Evolutionary conservation across 1,140 invertebrate genomes (phyloP), one percentile per base, ranked within the genome.

Genomic region (Mercenaria mercenaria): DNA sequence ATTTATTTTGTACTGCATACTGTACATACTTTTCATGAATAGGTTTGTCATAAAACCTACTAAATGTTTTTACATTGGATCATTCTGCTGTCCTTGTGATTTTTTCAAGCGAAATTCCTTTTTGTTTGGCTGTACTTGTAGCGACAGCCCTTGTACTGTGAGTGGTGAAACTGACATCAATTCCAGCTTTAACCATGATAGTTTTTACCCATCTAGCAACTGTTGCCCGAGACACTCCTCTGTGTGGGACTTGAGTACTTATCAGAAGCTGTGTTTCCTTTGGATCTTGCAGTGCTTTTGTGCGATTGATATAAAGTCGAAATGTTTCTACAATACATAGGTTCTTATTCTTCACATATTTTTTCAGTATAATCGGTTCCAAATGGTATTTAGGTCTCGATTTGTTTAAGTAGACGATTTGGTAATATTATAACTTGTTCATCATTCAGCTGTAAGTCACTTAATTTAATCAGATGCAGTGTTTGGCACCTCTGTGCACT

Each of bases 401-500:
- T 26, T n/a, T 39, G 37, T 47, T 77, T 77, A 8, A 77, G 43
- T 23, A 77, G 1, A 10, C n/a, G 34, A 23, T 20, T 29, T 6
- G 41, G 4, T 11, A 18, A 29, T 2, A 77, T 47, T 10, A 26
- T 26, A 39, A 47, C 39, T n/a, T 20, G 37, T 41, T 20, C 6
- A 8, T 3, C 8, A 41, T 39, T 29, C 4, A 77, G 2, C 18
- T 10, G 6, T 13, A 77, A 1, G n/a, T 77, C 74, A 2, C 13
- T 77, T 26, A 77, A 10, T 29, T 29, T 15, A 10, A 77, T 29
- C 8, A 77, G 15, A 77, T 41, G 74, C 11, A 77, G 26, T 47
- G 74, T 77, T 47, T 77, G 74, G 20, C 74, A 41, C 20, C 74
- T 41, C 26, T 77, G 74, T 43, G 37, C 74, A 37, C 34, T 43